Percentiles rank a stretch among this genome's conserved stretches.
Conservation (phyloP, 2,113 vertebrate genomes). For the Hydrolagus affinis region DNA sequence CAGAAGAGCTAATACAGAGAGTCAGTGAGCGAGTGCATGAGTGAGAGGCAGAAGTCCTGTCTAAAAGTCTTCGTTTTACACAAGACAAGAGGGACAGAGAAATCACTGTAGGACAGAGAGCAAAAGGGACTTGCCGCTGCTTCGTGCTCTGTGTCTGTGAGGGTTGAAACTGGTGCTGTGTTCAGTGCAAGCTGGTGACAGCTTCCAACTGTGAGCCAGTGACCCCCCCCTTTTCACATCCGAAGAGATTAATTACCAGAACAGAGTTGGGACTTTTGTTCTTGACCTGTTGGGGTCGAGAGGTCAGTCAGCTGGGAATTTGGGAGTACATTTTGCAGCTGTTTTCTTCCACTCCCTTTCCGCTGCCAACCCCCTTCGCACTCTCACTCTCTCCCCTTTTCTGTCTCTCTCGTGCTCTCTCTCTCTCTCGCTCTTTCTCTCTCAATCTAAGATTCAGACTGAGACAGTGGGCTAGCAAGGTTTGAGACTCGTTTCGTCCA, state of each 20-base stretch:
- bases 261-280: neutral
- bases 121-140: neutral
- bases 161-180: neutral
- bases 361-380: neutral
- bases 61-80: neutral
- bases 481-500: neutral
- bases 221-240: neutral
- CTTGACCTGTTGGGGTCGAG: neutral
- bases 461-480: too few species aligned
- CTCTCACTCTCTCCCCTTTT: too few species aligned
- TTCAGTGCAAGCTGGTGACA: neutral
- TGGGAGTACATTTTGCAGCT: neutral
- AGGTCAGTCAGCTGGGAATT: neutral
- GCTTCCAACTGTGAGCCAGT: neutral
- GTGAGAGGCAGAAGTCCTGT: neutral
- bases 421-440: too few species aligned
- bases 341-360: neutral
- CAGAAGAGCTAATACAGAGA: neutral
- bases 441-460: neutral
- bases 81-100: neutral
- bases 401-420: too few species aligned
- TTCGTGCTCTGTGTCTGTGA: neutral
- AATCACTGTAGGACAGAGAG: neutral
- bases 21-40: too few species aligned
- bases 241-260: constrained; percentile 4